Evolutionary conservation across 2,113 vertebrate genomes (phyloP).

Genomic region (Brienomyrus brachyistius): DNA sequence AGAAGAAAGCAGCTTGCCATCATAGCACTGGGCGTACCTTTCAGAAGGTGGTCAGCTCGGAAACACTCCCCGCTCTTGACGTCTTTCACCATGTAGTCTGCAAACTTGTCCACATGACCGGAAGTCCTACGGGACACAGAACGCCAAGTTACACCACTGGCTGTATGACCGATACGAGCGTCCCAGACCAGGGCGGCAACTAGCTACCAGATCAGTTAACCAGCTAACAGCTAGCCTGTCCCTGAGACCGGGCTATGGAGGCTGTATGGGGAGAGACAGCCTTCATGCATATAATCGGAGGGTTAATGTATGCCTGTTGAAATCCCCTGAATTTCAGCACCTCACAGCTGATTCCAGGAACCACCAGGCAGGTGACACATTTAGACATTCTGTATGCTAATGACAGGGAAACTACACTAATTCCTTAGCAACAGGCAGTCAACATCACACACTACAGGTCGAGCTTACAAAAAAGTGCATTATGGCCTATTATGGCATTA

Average conservation of each 20-base stretch:
- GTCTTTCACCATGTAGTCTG: slow-evolving; percentile 98
- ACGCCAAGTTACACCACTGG: no score
- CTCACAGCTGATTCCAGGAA: slow-evolving; percentile 28
- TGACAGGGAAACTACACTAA: neutral
- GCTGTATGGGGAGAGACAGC: slow-evolving; percentile 33
- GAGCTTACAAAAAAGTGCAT: neutral
- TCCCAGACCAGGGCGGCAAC: neutral
- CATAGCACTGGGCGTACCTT: slow-evolving; percentile 62
- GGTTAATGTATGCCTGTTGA: slow-evolving; percentile 47
- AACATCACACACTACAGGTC: neutral
- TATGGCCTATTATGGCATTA: no score
- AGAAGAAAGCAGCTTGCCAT: neutral
- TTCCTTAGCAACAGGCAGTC: neutral
- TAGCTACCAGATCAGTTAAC: no score
- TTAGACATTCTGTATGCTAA: neutral
- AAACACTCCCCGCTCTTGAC: slow-evolving; percentile 92
- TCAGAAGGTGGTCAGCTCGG: slow-evolving; percentile 90
- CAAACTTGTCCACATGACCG: slow-evolving; percentile 96
- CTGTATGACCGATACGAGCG: neutral
- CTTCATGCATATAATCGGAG: slow-evolving; percentile 50
- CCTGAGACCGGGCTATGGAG: slow-evolving; percentile 58
- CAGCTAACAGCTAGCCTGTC: slow-evolving; percentile 20
- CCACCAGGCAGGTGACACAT: slow-evolving; percentile 41
- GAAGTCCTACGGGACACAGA: slow-evolving; percentile 71
- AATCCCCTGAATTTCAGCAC: slow-evolving; percentile 41